Conservation (phyloP, 2,113 vertebrate species). For the Glaucomys volans region DNA sequence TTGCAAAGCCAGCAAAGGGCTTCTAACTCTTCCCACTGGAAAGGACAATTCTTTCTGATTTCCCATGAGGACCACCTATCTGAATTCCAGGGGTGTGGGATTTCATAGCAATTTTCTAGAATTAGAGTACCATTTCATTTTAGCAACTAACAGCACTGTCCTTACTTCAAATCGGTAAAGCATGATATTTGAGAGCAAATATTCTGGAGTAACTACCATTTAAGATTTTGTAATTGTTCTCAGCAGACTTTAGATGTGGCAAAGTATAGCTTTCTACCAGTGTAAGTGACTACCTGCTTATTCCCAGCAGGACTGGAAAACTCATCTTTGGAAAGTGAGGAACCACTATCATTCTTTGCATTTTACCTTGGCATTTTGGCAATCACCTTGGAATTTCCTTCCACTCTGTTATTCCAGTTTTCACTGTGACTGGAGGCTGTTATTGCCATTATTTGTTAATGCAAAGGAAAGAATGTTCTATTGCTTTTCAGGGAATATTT, state of each 20-base stretch:
- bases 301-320: slow-evolving; percentile 51
- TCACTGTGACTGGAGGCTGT: slow-evolving; percentile 47
- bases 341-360: slow-evolving; percentile 31
- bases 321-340: slow-evolving; percentile 57
- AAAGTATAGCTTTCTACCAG: not conserved
- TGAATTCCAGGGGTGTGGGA: not conserved
- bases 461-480: slow-evolving; percentile 68
- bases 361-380: slow-evolving; percentile 68
- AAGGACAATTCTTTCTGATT: not conserved
- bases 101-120: not conserved
- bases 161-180: not conserved
- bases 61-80: not conserved
- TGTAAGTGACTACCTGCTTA: not conserved
- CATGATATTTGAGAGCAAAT: not conserved
- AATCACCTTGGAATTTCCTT: slow-evolving; percentile 48
- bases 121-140: not conserved
- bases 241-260: not conserved
- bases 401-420: slow-evolving; percentile 18
- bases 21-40: not conserved
- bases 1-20: not conserved
- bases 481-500: slow-evolving; percentile 49
- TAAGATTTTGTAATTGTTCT: not conserved
- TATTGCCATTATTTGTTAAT: slow-evolving; percentile 67
- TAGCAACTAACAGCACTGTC: not conserved
- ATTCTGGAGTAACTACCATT: not conserved